These are phyloP conservation scores for Micropoecilia bifurca DNA, from an alignment of 2,797 vertebrate species.

Conservation along the genomic window DNA sequence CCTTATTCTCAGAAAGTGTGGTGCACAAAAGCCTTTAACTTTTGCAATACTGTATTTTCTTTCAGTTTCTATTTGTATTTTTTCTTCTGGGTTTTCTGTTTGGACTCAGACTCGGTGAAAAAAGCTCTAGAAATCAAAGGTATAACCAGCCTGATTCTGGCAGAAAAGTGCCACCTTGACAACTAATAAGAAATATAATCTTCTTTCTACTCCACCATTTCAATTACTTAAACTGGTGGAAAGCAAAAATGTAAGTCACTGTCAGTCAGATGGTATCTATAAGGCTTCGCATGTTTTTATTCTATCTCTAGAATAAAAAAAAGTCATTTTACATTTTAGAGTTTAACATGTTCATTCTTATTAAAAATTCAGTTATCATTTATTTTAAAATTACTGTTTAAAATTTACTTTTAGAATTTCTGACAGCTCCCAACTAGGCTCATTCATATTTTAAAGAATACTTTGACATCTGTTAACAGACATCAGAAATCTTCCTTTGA, in stretches of 20 bases:
- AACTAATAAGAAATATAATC: not conserved
- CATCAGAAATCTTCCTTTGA: not conserved
- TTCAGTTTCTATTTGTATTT: not conserved
- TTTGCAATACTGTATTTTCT: not conserved
- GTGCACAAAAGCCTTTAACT: not conserved
- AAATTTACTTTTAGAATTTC: not conserved
- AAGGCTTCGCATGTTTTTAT: not conserved
- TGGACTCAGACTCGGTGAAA: not conserved
- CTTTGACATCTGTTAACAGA: not conserved
- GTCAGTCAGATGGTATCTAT: not conserved
- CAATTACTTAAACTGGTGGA: not conserved
- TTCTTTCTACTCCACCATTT: not conserved
- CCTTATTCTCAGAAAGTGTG: not conserved
- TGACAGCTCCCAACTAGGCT: not conserved
- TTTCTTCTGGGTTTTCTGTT: not conserved
- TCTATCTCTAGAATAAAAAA: not conserved
- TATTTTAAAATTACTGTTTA: not conserved
- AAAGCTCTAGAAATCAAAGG: not conserved
- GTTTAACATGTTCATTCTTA: not conserved
- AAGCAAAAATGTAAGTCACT: not conserved
- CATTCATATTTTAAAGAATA: not conserved
- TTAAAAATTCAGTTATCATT: not conserved
- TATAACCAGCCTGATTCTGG: not conserved
- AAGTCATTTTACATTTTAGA: not conserved
- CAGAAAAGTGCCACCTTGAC: not conserved